Evolutionary conservation across 2,888 invertebrate genomes (phyloP), one percentile per base, ranked within the genome.

Genomic region (Eueremaeus valkanovi): DNA sequence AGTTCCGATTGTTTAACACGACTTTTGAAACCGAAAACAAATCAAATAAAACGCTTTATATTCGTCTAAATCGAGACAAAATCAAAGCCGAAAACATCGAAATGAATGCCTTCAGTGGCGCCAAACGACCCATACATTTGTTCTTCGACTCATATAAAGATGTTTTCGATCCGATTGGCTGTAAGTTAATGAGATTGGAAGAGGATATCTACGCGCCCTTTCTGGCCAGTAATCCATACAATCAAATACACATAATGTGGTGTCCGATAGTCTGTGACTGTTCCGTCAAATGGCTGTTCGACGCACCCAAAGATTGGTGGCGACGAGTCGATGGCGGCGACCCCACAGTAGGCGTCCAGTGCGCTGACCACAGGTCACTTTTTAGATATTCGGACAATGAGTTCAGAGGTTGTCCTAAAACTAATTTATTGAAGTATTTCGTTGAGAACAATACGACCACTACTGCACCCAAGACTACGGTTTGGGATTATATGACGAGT

Each of bases 281-380:
- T 58, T 42, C 61, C 6, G 55, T 72, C 33, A 75, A 72, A 72
- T 75, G 75, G 75, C 55, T 75, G 21, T 75, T 75, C n/a, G 75
- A 75, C 36, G 75, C 75, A 18, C 75, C 75, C 9, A 75, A 75
- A 31, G 75, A 75, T 27, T 75, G 75, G 75, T 75, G 75, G 75
- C 45, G 70, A 72, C 21, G 75, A 21, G 75, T 75, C 1, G 75
- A 75, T n/a, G 75, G 72, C 58, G 75, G 75, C 9, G 75, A 75
- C 29, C 36, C 21, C 8, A 72, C 55, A 36, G 33, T 75, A 21
- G 75, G 75, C 24, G 72, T 75, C 27, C 75, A 75, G 21, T 75
- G 75, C 31, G 72, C 55, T 42, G 75, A 75, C 42, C 72, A 72
- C 42, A 29, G 75, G n/a, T 72, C 72, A 18, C 55, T 75, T 3